phyloP scores from a whole-genome alignment of 2,888 invertebrate species.

The Eueremaeus valkanovi region DNA sequence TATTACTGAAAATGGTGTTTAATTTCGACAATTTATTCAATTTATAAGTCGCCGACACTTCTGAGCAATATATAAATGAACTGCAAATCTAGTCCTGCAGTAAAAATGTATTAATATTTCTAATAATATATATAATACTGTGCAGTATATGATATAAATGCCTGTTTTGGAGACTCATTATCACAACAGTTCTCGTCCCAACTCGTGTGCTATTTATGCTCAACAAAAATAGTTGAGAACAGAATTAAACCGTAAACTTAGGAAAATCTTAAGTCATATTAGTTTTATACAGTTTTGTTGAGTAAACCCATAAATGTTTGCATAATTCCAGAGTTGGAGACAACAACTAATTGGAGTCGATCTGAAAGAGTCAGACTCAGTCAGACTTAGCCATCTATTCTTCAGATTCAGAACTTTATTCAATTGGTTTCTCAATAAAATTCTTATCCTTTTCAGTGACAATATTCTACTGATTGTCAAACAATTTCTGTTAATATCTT shows the following conservation, averaged over 20 bases:
- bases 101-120: too few species aligned
- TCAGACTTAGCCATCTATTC: slow-evolving; percentile 8
- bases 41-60: slow-evolving; percentile 27
- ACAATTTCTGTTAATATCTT: too few species aligned
- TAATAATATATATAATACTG: not conserved
- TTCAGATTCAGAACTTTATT: not conserved
- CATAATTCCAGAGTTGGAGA: too few species aligned
- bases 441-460: too few species aligned
- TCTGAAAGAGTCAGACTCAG: not conserved
- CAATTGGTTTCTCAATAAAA: too few species aligned
- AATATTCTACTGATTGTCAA: not conserved
- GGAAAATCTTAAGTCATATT: not conserved
- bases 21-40: too few species aligned
- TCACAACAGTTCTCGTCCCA: slow-evolving; percentile 3
- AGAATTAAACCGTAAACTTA: not conserved
- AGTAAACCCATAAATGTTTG: too few species aligned
- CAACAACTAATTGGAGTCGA: not conserved
- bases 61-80: slow-evolving; percentile 2
- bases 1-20: not conserved
- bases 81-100: too few species aligned
- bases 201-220: not conserved
- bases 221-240: not conserved
- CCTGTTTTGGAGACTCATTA: not conserved
- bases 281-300: too few species aligned
- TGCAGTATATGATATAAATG: too few species aligned